Base-by-base conservation (phyloP, 2,888 invertebrate species). In the Chrysodeixis includens region DNA sequence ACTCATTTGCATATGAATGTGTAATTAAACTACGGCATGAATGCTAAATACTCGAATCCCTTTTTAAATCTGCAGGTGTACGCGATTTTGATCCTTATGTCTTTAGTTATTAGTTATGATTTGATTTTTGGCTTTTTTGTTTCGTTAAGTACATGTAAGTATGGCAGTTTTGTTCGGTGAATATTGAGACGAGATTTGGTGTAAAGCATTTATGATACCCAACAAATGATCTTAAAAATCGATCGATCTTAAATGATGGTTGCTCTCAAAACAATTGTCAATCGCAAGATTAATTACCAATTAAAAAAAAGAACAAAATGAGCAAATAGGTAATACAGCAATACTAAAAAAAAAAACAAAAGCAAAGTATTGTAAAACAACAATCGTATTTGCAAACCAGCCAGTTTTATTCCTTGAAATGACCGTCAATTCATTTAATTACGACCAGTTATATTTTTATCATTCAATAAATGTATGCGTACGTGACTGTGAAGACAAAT, bases 1-100 rank as follows among this genome's bases (percentile, higher is more conserved):
- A 86, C 87, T 89, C 82, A 95, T 95, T 94, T 93, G 89, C 94
- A 94, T 95, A 92, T 94, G 93, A 94, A 94, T 94, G 90, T 92
- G 91, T 94, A 94, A 94, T 94, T 94, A 94, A 93, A 92, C 88
- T 90, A 88, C 90, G 89, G 80, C 86, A 89, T 90, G 91, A 92
- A 92, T 92, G 87, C 86, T 86, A 88, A 90, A 91, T 87, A 88
- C 83, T 85, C 62, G 84, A 83, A 84, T 83, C 86, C 87, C 84
- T 86, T 20, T 83, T 79, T 78, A 69, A 71, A 79, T 74, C 72
- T 74, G 76, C 76, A 74, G 75, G 76, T 76, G 70, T 58, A 83
- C 82, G 26, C 26, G 6, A 26, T 26, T 85, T 84, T 85, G 75
- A 79, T 84, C 84, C 79, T 81, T 82, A 80, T 78, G 66, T 71